A percentile compares a stretch with the other conserved stretches of the same genome.
These are phyloP conservation scores for Meiosimyza decipiens DNA, from an alignment of 2,888 invertebrate genomes.

Conservation along the genomic window DNA sequence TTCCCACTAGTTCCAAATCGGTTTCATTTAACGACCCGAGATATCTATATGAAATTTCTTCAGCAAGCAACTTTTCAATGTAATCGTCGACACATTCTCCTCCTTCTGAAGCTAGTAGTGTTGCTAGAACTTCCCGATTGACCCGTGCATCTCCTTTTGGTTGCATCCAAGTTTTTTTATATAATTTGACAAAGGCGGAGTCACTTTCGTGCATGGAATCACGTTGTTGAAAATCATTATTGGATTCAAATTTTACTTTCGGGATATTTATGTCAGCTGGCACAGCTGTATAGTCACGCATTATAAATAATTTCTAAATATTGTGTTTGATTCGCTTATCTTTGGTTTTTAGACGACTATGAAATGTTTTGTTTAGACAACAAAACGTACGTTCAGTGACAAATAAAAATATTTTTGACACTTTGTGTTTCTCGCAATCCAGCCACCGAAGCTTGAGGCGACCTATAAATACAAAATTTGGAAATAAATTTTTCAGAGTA, in stretches of 20 bases:
- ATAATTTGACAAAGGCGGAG: constrained; percentile 49
- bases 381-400: no score
- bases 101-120: constrained; percentile 46
- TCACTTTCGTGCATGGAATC: constrained; percentile 50
- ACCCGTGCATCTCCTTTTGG: constrained; percentile 39
- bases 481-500: no score
- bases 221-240: constrained; percentile 51
- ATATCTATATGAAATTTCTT: constrained; percentile 58
- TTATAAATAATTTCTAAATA: constrained; percentile 3
- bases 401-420: no score
- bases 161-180: constrained; percentile 47
- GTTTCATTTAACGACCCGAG: constrained; percentile 54
- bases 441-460: no score
- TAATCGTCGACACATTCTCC: constrained; percentile 40
- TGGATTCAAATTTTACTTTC: constrained; percentile 50
- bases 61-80: constrained; percentile 53
- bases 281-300: constrained; percentile 38
- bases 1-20: constrained; percentile 59
- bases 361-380: no score
- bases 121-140: constrained; percentile 51
- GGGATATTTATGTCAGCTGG: constrained; percentile 42
- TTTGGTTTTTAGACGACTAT: no score
- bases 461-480: no score
- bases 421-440: no score
- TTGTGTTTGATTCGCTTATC: no score